Conservation (phyloP, 2,888 invertebrate species). For the Lasioglossum figueresi region DNA sequence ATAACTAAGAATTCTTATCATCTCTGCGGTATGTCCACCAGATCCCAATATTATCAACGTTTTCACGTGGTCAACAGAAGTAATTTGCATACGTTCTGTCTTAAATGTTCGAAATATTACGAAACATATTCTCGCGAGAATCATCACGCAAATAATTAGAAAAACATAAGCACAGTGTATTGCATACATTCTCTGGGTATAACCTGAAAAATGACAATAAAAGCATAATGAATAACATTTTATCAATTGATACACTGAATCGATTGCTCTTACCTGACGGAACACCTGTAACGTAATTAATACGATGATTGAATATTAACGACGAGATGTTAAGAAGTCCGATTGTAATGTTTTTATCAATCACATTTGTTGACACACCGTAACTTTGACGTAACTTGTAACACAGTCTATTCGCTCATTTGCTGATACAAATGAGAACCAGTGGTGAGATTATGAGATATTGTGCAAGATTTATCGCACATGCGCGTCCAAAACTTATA, state of each 20-base stretch:
- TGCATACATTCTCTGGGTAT: conserved; percentile 32
- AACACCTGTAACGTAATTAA: neutral
- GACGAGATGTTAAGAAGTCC: neutral
- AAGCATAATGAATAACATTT: neutral
- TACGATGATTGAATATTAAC: neutral
- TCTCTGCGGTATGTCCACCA: conserved; percentile 98
- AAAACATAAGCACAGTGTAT: conserved; percentile 34
- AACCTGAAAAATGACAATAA: conserved; percentile 49
- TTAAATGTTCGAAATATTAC: conserved; percentile 64
- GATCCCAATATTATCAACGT: conserved; percentile 90
- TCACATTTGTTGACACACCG: neutral
- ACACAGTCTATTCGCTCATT: neutral
- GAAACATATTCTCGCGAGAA: conserved; percentile 68
- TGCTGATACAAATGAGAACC: no score
- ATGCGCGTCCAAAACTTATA: no score
- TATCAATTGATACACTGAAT: conserved; percentile 8
- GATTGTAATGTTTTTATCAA: neutral
- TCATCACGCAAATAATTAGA: conserved; percentile 25
- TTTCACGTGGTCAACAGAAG: conserved; percentile 58
- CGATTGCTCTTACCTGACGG: neutral
- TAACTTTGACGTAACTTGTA: neutral
- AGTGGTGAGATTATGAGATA: no score
- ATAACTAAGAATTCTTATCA: conserved; percentile 89
- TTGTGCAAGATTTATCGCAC: no score
- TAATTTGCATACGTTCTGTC: conserved; percentile 27